Base-by-base conservation (phyloP, 2,888 invertebrate species). In the Spatulosminthurus flaviceps region DNA sequence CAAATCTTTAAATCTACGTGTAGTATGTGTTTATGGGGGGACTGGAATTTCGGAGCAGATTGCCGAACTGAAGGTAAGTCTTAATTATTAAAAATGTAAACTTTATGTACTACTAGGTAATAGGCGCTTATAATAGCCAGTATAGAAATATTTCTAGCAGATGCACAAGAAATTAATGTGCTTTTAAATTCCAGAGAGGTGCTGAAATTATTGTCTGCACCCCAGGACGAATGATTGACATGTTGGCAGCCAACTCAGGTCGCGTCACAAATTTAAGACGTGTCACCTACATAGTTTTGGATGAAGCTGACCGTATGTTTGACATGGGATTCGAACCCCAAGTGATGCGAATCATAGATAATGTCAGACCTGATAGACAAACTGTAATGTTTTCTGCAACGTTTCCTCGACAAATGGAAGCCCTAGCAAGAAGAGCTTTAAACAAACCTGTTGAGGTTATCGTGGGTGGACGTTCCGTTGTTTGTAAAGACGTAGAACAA, bases 271-370 rank as follows among this genome's bases (percentile, higher is more conserved):
- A 99, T 89, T 89, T 99, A 81, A 91, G 95, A n/a, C 90, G 99
- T 64, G 96, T 97, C 61, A 98, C 98, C 0, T 99, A 98, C 87
- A 92, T 99, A 66, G 99, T 99, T 0, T 89, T 99, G 51, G 99
- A 99, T 88, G 99, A 99, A 88, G 99, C 99, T 0, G 99, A 99
- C 88, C 90, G 99, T 64, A 99, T 99, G 99, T 99, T 99, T 87
- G 99, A 99, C 88, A 98, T 99, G 97, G 98, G 98, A 22, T 99
- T 99, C 87, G 99, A 99, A 88, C 97, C 97, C 0, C 97, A 97
- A 90, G 96, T 96, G 5, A 98, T 97, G 96, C 92, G 96, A 86
- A 98, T 99, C 78, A 94, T 99, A 85, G 98, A 98, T 87, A 98
- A 98, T 88, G 94, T 98, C 0, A 90, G 98, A 29, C 98, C 98